Percentiles rank a stretch among this genome's conserved stretches.
These are phyloP conservation scores for Embidobia sp. DNA, from an alignment of 2,888 invertebrate genomes.

Conservation along the genomic window DNA sequence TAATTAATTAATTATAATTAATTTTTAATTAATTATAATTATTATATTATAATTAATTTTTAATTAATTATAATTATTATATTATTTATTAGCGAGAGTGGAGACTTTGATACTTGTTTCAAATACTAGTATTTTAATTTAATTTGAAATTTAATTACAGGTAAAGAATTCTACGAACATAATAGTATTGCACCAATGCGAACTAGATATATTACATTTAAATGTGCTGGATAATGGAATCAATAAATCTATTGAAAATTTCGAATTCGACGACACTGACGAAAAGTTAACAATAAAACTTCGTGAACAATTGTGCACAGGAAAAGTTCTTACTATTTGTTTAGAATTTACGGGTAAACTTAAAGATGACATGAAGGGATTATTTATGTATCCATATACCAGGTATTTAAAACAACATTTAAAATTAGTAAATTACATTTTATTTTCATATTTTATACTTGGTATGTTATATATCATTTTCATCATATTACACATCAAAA, in stretches of 20 bases:
- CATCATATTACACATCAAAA: too few relatives aligned
- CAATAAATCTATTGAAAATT: slow-evolving; percentile 75
- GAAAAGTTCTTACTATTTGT: slow-evolving; percentile 83
- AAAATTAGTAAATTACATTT: not conserved
- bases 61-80: too few relatives aligned
- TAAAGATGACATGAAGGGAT: slow-evolving; percentile 96
- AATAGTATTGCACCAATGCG: slow-evolving; percentile 90
- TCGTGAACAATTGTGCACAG: slow-evolving; percentile 84
- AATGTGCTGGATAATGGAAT: slow-evolving; percentile 83
- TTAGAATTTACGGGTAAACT: slow-evolving; percentile 91
- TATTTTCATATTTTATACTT: slow-evolving; percentile 32
- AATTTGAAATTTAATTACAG: too few relatives aligned
- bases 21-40: too few relatives aligned
- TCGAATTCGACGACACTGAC: slow-evolving; percentile 82
- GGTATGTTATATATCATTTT: too few relatives aligned
- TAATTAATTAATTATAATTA: too few relatives aligned
- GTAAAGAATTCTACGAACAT: slow-evolving; percentile 85
- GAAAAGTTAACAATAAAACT: slow-evolving; percentile 88
- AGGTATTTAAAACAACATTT: slow-evolving; percentile 72
- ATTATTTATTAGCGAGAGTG: too few relatives aligned
- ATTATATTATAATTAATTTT: too few relatives aligned
- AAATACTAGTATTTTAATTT: too few relatives aligned
- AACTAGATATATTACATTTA: slow-evolving; percentile 87
- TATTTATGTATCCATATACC: slow-evolving; percentile 94
- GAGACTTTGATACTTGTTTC: too few relatives aligned